phyloP scores from a whole-genome alignment of 30 jellyfish, hydroid and myxozoan species.

The Catostylus mosaicus region DNA sequence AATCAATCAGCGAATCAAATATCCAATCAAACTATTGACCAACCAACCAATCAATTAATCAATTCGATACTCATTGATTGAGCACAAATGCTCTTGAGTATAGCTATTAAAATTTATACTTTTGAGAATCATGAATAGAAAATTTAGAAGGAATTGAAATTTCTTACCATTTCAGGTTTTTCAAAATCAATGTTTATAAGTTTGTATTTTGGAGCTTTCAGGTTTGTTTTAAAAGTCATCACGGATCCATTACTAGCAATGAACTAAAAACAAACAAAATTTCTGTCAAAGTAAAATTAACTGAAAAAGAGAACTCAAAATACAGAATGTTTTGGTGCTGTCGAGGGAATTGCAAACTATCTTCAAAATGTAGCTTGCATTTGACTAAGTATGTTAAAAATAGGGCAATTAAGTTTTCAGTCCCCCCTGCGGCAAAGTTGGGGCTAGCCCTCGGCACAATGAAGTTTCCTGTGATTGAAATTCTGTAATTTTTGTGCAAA shows the following conservation, averaged over 20 bases:
- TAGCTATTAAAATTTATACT: neutral
- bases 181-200: conserved; percentile 74
- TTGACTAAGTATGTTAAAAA: too few species aligned
- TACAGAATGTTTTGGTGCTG: too few species aligned
- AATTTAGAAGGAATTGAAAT: neutral
- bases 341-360: too few species aligned
- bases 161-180: conserved; percentile 64
- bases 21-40: neutral
- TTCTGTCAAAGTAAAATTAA: too few species aligned
- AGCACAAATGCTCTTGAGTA: too few species aligned
- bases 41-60: neutral
- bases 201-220: conserved; percentile 84
- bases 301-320: too few species aligned
- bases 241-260: conserved; percentile 77
- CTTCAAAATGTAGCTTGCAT: too few species aligned
- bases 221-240: conserved; percentile 86
- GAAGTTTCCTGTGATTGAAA: too few species aligned
- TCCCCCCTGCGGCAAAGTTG: too few species aligned
- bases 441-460: too few species aligned
- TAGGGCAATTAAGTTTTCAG: too few species aligned
- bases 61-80: neutral
- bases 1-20: neutral
- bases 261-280: conserved; percentile 53
- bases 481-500: too few species aligned
- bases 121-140: neutral